phyloP scores from a whole-genome alignment of 2,888 invertebrate genomes.

The Sylvicola fuscatus region DNA sequence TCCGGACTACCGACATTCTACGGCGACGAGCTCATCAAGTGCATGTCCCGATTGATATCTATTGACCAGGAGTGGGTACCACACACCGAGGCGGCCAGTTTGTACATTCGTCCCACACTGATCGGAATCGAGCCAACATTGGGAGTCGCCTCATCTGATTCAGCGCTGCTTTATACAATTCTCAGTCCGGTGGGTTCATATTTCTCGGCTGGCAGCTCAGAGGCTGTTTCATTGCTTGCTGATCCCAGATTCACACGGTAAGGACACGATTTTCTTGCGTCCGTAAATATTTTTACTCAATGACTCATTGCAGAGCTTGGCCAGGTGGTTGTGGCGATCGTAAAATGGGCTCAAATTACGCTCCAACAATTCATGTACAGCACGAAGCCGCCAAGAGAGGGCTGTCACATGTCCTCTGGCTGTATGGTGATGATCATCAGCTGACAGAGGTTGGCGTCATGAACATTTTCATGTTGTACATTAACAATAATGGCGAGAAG shows the following conservation, averaged over 20 bases:
- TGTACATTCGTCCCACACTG: constrained; percentile 89
- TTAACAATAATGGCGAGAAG: constrained; percentile 78
- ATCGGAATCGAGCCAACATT: constrained; percentile 95
- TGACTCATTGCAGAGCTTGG: constrained; percentile 39
- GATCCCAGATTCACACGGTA: constrained; percentile 50
- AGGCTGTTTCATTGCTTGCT: constrained; percentile 71
- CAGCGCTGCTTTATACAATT: constrained; percentile 81
- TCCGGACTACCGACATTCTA: constrained; percentile 81
- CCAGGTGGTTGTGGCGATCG: constrained; percentile 85
- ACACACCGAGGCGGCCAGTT: constrained; percentile 66
- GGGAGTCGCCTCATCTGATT: constrained; percentile 70
- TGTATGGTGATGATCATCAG: constrained; percentile 82
- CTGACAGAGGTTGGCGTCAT: constrained; percentile 96
- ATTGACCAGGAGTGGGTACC: constrained; percentile 98
- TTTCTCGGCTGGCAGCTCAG: constrained; percentile 44
- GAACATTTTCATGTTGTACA: constrained; percentile 84
- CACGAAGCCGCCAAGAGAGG: constrained; percentile 54
- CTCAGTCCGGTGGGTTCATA: constrained; percentile 66
- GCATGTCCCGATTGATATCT: constrained; percentile 62
- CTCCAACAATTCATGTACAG: constrained; percentile 67
- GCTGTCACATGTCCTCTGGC: constrained; percentile 90
- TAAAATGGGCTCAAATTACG: constrained; percentile 92
- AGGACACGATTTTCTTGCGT: too few relatives aligned
- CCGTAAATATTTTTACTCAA: too few relatives aligned
- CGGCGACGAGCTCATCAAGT: constrained; percentile 63